Percentiles rank a stretch among this genome's conserved stretches.
Conservation (phyloP, 2,113 vertebrate species). For the Egretta garzetta region DNA sequence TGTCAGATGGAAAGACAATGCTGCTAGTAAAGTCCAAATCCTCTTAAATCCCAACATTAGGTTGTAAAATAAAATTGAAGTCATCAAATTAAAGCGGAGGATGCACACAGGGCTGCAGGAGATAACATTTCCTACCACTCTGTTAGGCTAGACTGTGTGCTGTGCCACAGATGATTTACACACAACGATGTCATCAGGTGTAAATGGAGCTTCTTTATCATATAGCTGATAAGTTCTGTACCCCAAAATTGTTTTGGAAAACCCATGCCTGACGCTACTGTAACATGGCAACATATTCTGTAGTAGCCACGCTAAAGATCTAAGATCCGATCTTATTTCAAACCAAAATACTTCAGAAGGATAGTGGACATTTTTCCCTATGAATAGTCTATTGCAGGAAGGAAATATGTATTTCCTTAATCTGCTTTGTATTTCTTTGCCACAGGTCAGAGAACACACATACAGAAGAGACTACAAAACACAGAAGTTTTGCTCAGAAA, state of each 20-base stretch:
- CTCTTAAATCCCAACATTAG: conserved; percentile 61
- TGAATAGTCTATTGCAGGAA: background rate
- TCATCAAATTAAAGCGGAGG: background rate
- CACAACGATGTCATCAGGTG: accelerated
- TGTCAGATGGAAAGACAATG: conserved; percentile 50
- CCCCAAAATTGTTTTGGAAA: background rate
- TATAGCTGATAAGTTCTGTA: background rate
- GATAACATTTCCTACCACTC: background rate
- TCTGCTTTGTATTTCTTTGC: background rate
- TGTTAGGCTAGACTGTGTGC: background rate
- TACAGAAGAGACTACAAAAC: background rate
- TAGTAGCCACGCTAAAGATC: background rate
- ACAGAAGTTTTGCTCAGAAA: background rate
- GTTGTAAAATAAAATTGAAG: conserved; percentile 46
- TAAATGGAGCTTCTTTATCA: background rate
- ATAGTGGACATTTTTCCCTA: background rate
- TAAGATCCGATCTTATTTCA: background rate
- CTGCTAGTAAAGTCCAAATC: conserved; percentile 62
- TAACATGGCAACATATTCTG: background rate
- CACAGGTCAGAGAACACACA: background rate
- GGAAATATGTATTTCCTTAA: background rate
- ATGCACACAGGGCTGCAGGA: background rate
- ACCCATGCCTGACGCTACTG: background rate
- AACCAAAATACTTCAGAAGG: background rate
- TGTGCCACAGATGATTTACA: background rate